Percentiles rank a stretch among this genome's conserved stretches.
These are phyloP conservation scores for Apaloderma vittatum DNA, from an alignment of 2,113 vertebrate genomes.

Conservation along the genomic window DNA sequence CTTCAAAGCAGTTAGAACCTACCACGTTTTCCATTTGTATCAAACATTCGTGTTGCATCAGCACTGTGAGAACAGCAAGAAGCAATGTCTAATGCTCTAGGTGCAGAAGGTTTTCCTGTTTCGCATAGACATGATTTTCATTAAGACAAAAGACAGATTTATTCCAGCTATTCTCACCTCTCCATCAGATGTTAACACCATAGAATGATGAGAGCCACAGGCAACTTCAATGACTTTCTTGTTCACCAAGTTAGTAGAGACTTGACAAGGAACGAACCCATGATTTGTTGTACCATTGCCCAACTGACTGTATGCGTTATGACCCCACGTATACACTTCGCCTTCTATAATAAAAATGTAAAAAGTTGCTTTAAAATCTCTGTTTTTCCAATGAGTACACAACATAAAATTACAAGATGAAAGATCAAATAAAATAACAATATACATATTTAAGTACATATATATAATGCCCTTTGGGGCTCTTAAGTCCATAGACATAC, in stretches of 20 bases:
- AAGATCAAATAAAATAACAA: background rate
- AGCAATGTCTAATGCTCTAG: background rate
- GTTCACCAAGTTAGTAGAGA: conserved; percentile 93
- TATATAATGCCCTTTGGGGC: too few relatives aligned
- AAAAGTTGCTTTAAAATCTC: conserved; percentile 2
- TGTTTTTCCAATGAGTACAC: background rate
- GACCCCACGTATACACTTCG: conserved; percentile 97
- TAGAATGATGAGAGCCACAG: conserved; percentile 97
- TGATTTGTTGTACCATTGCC: conserved; percentile 96
- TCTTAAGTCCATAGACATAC: background rate
- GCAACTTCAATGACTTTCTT: conserved; percentile 94
- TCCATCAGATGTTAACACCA: conserved; percentile 93
- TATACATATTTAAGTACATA: background rate
- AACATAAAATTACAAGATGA: background rate
- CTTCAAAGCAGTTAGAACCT: background rate
- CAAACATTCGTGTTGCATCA: background rate
- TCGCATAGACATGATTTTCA: background rate
- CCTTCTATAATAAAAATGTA: conserved; percentile 84
- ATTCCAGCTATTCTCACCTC: conserved; percentile 83
- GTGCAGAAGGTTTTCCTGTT: background rate
- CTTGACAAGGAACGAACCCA: conserved; percentile 88
- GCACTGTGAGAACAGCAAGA: background rate
- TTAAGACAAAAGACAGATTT: background rate
- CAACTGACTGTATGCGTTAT: conserved; percentile 96
- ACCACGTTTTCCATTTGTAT: background rate